These are phyloP conservation scores for Tonatia bakeri DNA, from an alignment of 2,113 vertebrate species.

Conservation along the genomic window DNA sequence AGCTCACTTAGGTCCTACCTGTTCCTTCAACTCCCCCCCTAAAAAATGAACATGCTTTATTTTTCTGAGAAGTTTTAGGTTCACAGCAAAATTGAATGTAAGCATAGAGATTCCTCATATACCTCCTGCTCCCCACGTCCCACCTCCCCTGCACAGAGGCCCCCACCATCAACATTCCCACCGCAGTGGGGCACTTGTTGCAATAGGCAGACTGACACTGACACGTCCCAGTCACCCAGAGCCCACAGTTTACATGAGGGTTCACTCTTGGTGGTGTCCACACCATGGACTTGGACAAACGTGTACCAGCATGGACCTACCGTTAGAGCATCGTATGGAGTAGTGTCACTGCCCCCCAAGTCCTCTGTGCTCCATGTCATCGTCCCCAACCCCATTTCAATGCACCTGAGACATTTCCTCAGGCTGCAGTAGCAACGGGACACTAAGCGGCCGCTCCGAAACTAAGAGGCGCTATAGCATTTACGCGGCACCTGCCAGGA, in stretches of 20 bases:
- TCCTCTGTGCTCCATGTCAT: too few relatives aligned
- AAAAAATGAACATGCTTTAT: not conserved
- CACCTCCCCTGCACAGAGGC: not conserved
- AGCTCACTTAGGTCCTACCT: not conserved
- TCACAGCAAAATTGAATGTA: not conserved
- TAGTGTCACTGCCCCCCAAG: too few relatives aligned
- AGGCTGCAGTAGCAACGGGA: not conserved
- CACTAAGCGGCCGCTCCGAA: not conserved
- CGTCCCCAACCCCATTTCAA: not conserved
- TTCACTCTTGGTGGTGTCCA: too few relatives aligned
- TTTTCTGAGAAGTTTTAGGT: not conserved
- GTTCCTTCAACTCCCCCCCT: not conserved
- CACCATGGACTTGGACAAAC: too few relatives aligned
- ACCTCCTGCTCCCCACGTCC: too few relatives aligned
- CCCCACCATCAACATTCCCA: too few relatives aligned
- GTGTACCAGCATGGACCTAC: too few relatives aligned
- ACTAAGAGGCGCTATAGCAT: too few relatives aligned
- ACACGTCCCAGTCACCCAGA: too few relatives aligned
- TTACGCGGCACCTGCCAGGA: not conserved
- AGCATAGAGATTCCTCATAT: not conserved
- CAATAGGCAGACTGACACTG: fast-evolving
- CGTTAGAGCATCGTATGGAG: too few relatives aligned
- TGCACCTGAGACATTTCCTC: not conserved
- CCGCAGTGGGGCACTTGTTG: not conserved
- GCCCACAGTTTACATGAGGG: too few relatives aligned